These are phyloP conservation scores for Xenotilapia flavipinnis DNA, from an alignment of 2,113 vertebrate species.

Conservation along the genomic window DNA sequence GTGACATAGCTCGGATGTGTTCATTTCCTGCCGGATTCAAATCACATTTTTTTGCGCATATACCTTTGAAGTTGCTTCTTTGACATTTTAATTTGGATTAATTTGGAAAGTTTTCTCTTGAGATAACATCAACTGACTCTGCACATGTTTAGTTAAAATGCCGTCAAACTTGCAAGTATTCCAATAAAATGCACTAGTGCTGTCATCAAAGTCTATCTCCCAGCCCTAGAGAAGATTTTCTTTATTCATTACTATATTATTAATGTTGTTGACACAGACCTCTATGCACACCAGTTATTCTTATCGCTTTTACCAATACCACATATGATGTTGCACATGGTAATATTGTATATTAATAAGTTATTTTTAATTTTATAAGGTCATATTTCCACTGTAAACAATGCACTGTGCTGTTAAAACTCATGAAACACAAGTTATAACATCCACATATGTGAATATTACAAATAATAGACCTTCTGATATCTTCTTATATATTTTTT, in stretches of 20 bases:
- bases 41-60: neutral
- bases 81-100: neutral
- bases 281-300: neutral
- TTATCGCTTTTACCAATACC: neutral
- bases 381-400: neutral
- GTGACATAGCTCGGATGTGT: neutral
- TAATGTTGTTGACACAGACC: neutral
- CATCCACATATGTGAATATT: neutral
- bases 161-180: neutral
- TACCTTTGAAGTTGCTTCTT: neutral
- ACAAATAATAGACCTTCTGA: neutral
- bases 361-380: neutral
- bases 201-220: neutral
- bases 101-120: neutral
- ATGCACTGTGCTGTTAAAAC: neutral
- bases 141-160: neutral
- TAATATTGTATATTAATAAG: neutral
- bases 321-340: neutral
- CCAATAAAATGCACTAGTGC: neutral
- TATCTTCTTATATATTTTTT: neutral
- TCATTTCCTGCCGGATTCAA: neutral
- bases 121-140: neutral
- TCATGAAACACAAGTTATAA: neutral
- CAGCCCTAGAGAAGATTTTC: neutral
- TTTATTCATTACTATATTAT: neutral